These are phyloP conservation scores for Boleophthalmus pectinirostris DNA, from an alignment of 2,113 vertebrate genomes.

Conservation along the genomic window DNA sequence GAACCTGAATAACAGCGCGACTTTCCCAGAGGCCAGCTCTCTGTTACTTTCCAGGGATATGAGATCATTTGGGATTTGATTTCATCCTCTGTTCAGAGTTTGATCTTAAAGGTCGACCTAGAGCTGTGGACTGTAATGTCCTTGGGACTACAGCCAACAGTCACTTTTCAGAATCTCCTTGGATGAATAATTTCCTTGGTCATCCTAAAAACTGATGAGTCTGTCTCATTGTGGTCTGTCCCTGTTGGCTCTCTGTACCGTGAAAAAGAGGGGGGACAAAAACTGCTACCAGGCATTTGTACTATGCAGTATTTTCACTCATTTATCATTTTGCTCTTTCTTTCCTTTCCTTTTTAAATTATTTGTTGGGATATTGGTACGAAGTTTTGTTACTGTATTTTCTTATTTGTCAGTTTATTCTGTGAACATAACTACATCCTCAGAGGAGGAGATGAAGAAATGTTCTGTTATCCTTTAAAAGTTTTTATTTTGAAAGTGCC, in stretches of 20 bases:
- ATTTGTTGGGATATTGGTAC: slow-evolving; percentile 73
- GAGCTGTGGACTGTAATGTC: slow-evolving; percentile 44
- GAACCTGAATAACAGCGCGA: slow-evolving; percentile 86
- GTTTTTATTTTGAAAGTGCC: slow-evolving; percentile 74
- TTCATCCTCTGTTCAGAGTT: slow-evolving; percentile 41
- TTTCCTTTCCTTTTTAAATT: slow-evolving; percentile 71
- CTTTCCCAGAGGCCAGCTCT: slow-evolving; percentile 47
- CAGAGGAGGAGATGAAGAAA: slow-evolving; percentile 53
- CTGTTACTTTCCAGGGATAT: slow-evolving; percentile 49
- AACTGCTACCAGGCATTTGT: slow-evolving; percentile 71
- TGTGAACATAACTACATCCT: slow-evolving; percentile 41
- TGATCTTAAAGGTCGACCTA: slow-evolving; percentile 44
- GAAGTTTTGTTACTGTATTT: slow-evolving; percentile 72
- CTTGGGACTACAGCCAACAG: slow-evolving; percentile 43
- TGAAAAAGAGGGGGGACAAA: slow-evolving; percentile 53
- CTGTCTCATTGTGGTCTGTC: slow-evolving; percentile 64
- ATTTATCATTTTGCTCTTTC: slow-evolving; percentile 71
- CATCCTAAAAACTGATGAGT: slow-evolving; percentile 63
- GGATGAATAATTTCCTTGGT: slow-evolving; percentile 48
- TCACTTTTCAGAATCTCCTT: slow-evolving; percentile 51
- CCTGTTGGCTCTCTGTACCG: slow-evolving; percentile 58
- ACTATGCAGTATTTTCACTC: slow-evolving; percentile 81
- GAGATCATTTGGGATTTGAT: slow-evolving; percentile 50
- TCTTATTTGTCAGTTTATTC: slow-evolving; percentile 59
- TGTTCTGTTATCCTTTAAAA: slow-evolving; percentile 48